Evolutionary conservation across 2,888 invertebrate genomes (phyloP), one percentile per base, ranked within the genome.

Genomic region (Rhagonycha fulva): DNA sequence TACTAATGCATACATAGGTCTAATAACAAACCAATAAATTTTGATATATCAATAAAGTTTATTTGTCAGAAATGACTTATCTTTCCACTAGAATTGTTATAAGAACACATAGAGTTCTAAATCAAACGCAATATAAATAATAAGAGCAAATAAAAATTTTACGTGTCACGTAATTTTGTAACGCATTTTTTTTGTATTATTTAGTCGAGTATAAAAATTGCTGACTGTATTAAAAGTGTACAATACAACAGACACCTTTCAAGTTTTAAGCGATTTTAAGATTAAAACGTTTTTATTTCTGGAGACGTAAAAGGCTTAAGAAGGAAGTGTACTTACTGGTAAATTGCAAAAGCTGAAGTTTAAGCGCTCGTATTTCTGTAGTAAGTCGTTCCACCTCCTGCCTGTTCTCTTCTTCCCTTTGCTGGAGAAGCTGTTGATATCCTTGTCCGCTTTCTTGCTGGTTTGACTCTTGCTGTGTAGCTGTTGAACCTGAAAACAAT

Each of bases 361-460:
- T 92, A 72, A 92, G 88, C 11, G 90, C 88, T 76, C 90, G 89
- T 82, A 92, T 92, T 86, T 92, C 92, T 11, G 91, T 90, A 24
- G 91, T 91, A 47, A 92, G 88, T 72, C 91, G 88, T 75, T 91
- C 90, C 47, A 92, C 90, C 87, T 92, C 91, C 75, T 89, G 89
- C 66, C 89, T 87, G 80, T 90, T 91, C 83, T 91, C 91, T 81
- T 92, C 91, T 83, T 92, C 92, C 7, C 91, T 86, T 80, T 91
- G 91, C 80, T 90, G 91, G 71, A 91, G 82, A 14, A 91, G 86
- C 80, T 88, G 89, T 66, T 89, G 89, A 82, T 90, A 89, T 28
- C 86, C 85, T 60, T 83, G 83, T 66, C 85, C 85, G 68, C 88
- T 88, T 72, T 88, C 88, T 68, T 84, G 83, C 70, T 81, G 80